Evolutionary conservation across 2,797 vertebrate genomes (phyloP).

Genomic region (Spea hammondii): DNA sequence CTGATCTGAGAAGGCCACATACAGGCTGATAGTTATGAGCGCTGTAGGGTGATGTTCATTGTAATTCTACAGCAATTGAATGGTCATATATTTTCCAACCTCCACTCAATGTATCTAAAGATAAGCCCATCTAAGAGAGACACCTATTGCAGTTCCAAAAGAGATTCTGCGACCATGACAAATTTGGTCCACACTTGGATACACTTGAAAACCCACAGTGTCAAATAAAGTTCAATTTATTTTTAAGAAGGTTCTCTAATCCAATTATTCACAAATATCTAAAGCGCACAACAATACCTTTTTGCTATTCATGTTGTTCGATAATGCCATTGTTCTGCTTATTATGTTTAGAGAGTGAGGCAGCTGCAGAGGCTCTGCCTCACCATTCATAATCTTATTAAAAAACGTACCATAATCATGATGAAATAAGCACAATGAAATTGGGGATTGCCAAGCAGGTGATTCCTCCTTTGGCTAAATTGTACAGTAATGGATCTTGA

Average conservation of each 20-base stretch:
- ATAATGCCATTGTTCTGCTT: conserved; percentile 73
- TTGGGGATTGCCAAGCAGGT: conserved; percentile 60
- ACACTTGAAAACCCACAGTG: conserved; percentile 60
- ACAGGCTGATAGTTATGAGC: too few species aligned
- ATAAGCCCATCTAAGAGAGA: too few species aligned
- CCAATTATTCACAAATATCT: conserved; percentile 64
- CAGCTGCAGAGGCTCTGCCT: conserved; percentile 68
- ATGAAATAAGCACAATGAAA: conserved; percentile 75
- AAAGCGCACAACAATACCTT: conserved; percentile 61
- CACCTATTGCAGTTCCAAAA: too few species aligned
- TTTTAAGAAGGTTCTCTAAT: conserved; percentile 63
- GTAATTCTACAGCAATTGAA: too few species aligned
- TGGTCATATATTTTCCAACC: too few species aligned
- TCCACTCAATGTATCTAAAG: too few species aligned
- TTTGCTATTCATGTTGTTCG: conserved; percentile 63
- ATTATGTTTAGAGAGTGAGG: conserved; percentile 64
- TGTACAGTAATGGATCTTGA: conserved; percentile 14
- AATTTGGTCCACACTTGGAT: conserved; percentile 58
- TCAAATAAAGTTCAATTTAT: conserved; percentile 60
- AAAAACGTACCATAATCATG: conserved; percentile 70
- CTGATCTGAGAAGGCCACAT: too few species aligned
- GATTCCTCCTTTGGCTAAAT: conserved; percentile 62
- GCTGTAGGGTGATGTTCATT: too few species aligned
- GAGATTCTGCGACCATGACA: conserved; percentile 55
- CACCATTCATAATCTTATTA: conserved; percentile 75